A percentile compares a stretch with the other conserved stretches of the same genome.
Conservation (phyloP, 64 coral and sea anemone species). For the Catalaphyllia jardinei region DNA sequence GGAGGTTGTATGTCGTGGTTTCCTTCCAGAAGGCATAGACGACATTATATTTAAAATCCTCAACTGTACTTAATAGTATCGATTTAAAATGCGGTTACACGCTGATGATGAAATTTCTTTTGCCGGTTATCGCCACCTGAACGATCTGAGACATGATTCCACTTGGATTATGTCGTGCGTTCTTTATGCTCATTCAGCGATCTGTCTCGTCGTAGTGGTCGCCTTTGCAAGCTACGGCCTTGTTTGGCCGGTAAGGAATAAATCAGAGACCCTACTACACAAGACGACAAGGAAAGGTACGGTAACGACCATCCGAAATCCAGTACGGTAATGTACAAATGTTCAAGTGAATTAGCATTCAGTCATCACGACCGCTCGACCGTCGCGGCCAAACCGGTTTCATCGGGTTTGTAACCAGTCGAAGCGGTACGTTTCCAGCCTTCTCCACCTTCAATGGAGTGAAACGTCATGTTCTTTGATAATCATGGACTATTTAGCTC, state of each 20-base stretch:
- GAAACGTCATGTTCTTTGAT: constrained; percentile 7
- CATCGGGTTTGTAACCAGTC: constrained; percentile 45
- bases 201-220: constrained; percentile 21
- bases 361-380: constrained; percentile 25
- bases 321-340: constrained; percentile 35
- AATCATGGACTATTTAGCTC: neutral
- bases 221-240: constrained; percentile 41
- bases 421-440: constrained; percentile 40
- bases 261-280: constrained; percentile 5
- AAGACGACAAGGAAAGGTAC: constrained; percentile 39
- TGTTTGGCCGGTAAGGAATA: constrained; percentile 26
- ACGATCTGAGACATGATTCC: constrained; percentile 32
- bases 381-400: constrained; percentile 50
- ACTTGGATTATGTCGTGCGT: constrained; percentile 31
- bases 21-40: neutral
- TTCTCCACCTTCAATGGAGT: constrained; percentile 49
- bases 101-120: constrained; percentile 32
- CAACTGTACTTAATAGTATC: neutral
- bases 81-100: constrained; percentile 3
- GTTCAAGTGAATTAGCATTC: constrained; percentile 38
- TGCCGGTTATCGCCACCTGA: constrained; percentile 8
- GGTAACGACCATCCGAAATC: neutral
- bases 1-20: neutral
- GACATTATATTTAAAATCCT: constrained; percentile 15
- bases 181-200: constrained; percentile 46